phyloP scores from a whole-genome alignment of 2,888 invertebrate species.

The Thymelicus lineola region DNA sequence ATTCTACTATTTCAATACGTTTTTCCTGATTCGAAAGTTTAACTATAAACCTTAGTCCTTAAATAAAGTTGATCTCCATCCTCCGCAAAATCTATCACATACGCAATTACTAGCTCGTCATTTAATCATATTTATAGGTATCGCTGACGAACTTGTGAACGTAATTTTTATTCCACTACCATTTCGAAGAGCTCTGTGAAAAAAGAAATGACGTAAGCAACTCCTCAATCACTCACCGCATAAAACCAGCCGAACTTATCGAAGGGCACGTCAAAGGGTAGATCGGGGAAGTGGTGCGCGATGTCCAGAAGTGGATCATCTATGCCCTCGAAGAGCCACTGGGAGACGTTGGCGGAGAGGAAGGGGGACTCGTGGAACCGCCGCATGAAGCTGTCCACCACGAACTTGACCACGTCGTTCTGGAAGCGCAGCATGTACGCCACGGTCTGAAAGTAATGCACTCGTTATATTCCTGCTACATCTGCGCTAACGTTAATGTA shows the following conservation, averaged over 20 bases:
- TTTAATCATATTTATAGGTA: too few relatives aligned
- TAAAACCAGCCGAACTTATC: constrained; percentile 95
- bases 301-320: constrained; percentile 88
- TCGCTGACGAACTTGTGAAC: not conserved
- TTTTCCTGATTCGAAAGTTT: too few relatives aligned
- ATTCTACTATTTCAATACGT: too few relatives aligned
- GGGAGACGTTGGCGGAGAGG: constrained; percentile 86
- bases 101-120: too few relatives aligned
- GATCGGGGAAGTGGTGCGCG: constrained; percentile 78
- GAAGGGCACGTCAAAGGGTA: constrained; percentile 86
- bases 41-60: too few relatives aligned
- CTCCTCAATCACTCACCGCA: constrained; percentile 79
- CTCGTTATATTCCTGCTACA: too few relatives aligned
- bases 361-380: constrained; percentile 80
- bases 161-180: not conserved
- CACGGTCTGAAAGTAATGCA: constrained; percentile 82
- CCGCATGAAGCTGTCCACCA: constrained; percentile 84
- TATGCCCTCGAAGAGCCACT: constrained; percentile 93
- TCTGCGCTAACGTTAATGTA: too few relatives aligned
- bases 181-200: not conserved
- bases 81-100: too few relatives aligned
- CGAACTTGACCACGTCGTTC: constrained; percentile 55
- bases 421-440: constrained; percentile 84
- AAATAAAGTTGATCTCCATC: too few relatives aligned
- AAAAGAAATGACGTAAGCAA: too few relatives aligned